Percentiles rank a stretch among this genome's conserved stretches.
These are phyloP conservation scores for Gadopsis bispinosus DNA, from an alignment of 2,797 vertebrate genomes.

Conservation along the genomic window DNA sequence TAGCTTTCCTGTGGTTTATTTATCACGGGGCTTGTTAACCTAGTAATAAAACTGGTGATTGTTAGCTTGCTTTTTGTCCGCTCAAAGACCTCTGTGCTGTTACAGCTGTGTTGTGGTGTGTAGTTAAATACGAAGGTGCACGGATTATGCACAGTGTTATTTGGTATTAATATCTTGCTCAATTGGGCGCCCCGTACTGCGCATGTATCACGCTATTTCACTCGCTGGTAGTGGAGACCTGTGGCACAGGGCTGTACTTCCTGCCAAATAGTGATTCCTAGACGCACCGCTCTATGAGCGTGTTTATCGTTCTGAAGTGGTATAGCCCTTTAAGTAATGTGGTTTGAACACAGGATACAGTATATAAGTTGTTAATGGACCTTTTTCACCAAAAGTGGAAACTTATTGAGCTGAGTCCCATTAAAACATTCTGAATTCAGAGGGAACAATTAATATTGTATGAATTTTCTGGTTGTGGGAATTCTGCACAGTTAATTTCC, in stretches of 20 bases:
- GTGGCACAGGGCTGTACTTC: conserved; percentile 55
- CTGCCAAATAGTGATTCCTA: conserved; percentile 66
- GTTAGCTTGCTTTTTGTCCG: background rate
- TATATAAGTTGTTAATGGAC: background rate
- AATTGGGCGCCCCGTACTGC: conserved; percentile 45
- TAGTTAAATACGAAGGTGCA: background rate
- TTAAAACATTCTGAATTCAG: background rate
- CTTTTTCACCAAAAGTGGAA: background rate
- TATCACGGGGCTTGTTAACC: background rate
- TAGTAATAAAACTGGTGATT: background rate
- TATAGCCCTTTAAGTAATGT: background rate
- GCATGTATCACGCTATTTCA: conserved; percentile 41
- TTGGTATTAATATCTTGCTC: conserved; percentile 45
- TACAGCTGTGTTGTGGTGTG: too few species aligned
- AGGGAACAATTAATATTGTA: background rate
- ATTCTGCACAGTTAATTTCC: too few species aligned
- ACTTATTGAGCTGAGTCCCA: background rate
- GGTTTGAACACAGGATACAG: background rate
- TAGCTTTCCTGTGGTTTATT: conserved; percentile 40
- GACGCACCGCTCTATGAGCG: background rate
- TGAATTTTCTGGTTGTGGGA: too few species aligned
- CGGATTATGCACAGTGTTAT: background rate
- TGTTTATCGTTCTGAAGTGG: background rate
- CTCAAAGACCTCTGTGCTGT: background rate
- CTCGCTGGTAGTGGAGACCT: conserved; percentile 8